Base-by-base conservation (phyloP, 2,797 vertebrate genomes). In the Anas capensis region DNA sequence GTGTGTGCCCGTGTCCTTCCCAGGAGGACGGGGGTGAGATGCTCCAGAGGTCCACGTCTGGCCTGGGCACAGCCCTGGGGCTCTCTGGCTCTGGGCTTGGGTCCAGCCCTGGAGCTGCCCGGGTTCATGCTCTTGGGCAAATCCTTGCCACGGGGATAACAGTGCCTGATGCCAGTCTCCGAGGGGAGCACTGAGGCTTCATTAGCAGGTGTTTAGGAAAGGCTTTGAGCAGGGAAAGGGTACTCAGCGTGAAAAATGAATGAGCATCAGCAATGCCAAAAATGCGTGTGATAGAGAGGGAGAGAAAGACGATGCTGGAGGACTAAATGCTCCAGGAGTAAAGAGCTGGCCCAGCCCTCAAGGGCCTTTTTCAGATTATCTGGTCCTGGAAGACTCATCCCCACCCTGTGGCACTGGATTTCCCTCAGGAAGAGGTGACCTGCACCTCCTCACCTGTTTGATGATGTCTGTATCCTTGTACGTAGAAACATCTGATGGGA, bases 221-320 rank as follows among this genome's bases (percentile, higher is more conserved):
- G 66, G 33, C 86, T 87, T 82, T 87, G 68, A 73, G 86, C 51
- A 77, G 78, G 78, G 79, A 80, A 95, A 95, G 78, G 1, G 29
- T 87, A 76, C 82, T 58, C 71, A 64, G 62, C 0, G 0, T 95
- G 88, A 88, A 87, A 89, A 95, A 95, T 93, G 82, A 93, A 79
- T 87, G 78, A 96, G 48, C 78, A 91, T 56, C 84, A 94, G 81
- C 42, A 85, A 91, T 88, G 70, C 60, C 62, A 94, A 90, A 94
- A 92, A 96, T 89, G 64, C 14, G 5, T 61, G 66, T 66, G 75
- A 73, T 36, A 21, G 29, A 66, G 34, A 49, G 23, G 44, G 62
- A 42, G 11, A 79, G 70, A 78, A 78, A 88, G 83, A 66, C 15
- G 82, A 11, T 38, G 38, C 14, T 0, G 1, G 62, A 93, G 46